These are phyloP conservation scores for Podarcis muralis DNA, from an alignment of 2,113 vertebrate species.

Conservation along the genomic window DNA sequence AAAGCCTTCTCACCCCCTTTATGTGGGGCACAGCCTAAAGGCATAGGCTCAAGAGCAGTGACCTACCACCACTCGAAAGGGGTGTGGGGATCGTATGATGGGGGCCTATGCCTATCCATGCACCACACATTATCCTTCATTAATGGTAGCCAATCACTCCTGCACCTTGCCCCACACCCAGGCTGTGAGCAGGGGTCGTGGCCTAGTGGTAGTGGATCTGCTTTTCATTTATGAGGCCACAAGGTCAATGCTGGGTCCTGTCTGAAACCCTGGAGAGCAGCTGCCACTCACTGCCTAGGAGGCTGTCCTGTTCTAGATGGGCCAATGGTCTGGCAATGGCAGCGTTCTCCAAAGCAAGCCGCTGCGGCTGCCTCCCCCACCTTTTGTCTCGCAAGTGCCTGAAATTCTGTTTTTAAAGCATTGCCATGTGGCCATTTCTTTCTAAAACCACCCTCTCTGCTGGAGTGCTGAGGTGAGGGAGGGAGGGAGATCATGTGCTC, in stretches of 20 bases:
- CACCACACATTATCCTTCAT: not conserved
- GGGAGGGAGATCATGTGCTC: not conserved
- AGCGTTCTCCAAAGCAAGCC: not conserved
- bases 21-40: not conserved
- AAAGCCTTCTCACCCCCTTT: not conserved
- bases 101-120: not conserved
- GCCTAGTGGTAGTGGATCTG: too few species aligned
- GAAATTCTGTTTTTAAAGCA: slow-evolving; percentile 55
- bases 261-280: not conserved
- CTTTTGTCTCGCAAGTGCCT: slow-evolving; percentile 60
- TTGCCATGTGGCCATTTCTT: slow-evolving; percentile 35
- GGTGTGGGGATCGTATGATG: not conserved
- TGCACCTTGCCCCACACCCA: not conserved
- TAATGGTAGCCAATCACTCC: not conserved
- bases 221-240: too few species aligned
- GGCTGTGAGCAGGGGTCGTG: not conserved
- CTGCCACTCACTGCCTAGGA: not conserved
- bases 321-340: not conserved
- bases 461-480: slow-evolving; percentile 54
- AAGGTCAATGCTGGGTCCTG: too few species aligned
- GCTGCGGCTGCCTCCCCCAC: not conserved
- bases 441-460: slow-evolving; percentile 46
- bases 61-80: not conserved
- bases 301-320: too few species aligned
- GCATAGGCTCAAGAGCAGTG: not conserved